These are phyloP conservation scores for Chaetoderma sp. DNA, from an alignment of 2,888 invertebrate species.

Conservation along the genomic window DNA sequence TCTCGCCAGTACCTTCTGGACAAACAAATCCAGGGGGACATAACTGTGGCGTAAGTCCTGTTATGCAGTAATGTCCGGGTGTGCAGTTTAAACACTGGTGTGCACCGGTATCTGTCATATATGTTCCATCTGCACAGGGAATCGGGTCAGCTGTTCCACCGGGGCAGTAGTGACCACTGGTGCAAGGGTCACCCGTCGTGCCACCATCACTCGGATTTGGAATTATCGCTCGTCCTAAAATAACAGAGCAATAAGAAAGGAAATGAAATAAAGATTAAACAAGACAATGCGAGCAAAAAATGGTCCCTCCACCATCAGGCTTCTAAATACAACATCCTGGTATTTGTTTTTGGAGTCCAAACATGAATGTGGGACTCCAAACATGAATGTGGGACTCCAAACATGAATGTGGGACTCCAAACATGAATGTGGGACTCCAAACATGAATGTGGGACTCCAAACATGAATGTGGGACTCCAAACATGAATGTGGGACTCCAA, in stretches of 20 bases:
- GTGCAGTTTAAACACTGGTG: slow-evolving; percentile 57
- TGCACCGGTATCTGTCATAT: slow-evolving; percentile 54
- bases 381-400: too few relatives aligned
- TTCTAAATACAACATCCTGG: neutral
- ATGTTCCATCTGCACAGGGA: slow-evolving; percentile 52
- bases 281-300: neutral
- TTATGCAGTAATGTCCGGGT: slow-evolving; percentile 55
- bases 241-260: slow-evolving; percentile 43
- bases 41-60: slow-evolving; percentile 46
- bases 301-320: neutral
- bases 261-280: too few relatives aligned
- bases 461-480: too few relatives aligned
- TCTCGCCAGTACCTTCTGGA: slow-evolving; percentile 59
- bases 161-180: slow-evolving; percentile 63
- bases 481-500: too few relatives aligned
- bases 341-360: neutral
- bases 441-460: too few relatives aligned
- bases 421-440: too few relatives aligned
- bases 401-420: too few relatives aligned
- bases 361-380: too few relatives aligned
- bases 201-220: slow-evolving; percentile 57
- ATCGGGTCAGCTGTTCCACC: slow-evolving; percentile 52
- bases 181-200: slow-evolving; percentile 57
- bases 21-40: slow-evolving; percentile 65
- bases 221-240: slow-evolving; percentile 47